phyloP scores from a whole-genome alignment of 2,113 vertebrate genomes.

The Rutilus rutilus region DNA sequence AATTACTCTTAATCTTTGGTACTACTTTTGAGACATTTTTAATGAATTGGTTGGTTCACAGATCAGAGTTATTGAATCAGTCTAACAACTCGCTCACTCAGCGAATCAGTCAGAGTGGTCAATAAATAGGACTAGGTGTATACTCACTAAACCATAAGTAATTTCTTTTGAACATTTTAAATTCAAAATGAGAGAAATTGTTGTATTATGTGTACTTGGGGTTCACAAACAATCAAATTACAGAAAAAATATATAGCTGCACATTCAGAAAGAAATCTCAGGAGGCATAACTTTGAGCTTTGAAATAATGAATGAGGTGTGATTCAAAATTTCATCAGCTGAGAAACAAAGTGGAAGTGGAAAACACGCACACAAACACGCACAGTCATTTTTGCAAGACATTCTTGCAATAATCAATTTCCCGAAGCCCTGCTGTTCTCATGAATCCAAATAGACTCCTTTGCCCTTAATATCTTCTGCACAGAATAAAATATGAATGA shows the following conservation, averaged over 20 bases:
- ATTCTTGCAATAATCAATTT: conserved; percentile 39
- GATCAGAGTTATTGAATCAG: neutral
- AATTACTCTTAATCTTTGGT: neutral
- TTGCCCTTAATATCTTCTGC: conserved; percentile 11
- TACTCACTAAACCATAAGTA: neutral
- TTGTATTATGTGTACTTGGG: neutral
- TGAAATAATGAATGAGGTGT: neutral
- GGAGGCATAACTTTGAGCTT: neutral
- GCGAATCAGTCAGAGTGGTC: neutral
- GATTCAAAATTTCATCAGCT: conserved; percentile 12
- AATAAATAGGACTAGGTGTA: neutral
- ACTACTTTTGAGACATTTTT: neutral
- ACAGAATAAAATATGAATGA: conserved; percentile 26
- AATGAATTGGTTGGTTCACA: neutral
- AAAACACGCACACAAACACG: neutral
- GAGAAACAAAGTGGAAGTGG: conserved; percentile 1
- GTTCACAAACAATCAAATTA: neutral
- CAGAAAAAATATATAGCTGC: neutral
- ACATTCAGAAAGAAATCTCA: neutral
- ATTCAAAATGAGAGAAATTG: neutral
- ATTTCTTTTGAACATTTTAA: neutral
- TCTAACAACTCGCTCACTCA: neutral
- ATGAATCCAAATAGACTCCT: conserved; percentile 16
- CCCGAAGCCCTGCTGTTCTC: conserved; percentile 7
- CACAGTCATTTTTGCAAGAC: neutral